These are phyloP conservation scores for Argynnis bischoffii DNA, from an alignment of 2,888 invertebrate genomes.

Conservation along the genomic window DNA sequence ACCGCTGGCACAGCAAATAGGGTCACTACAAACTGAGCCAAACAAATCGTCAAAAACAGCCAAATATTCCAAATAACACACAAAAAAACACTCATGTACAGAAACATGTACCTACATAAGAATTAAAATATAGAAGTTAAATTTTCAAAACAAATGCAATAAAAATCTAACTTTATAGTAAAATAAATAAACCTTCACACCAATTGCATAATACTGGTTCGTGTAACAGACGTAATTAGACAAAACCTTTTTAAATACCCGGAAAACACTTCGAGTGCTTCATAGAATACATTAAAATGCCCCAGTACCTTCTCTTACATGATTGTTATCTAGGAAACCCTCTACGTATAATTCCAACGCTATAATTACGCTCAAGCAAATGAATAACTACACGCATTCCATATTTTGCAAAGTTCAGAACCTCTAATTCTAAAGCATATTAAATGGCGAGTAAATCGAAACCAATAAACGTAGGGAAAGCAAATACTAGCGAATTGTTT, in stretches of 20 bases:
- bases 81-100: too few relatives aligned
- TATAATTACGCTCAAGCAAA: slow-evolving; percentile 15
- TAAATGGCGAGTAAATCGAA: too few relatives aligned
- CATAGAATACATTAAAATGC: slow-evolving; percentile 24
- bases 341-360: slow-evolving; percentile 11
- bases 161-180: too few relatives aligned
- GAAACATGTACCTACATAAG: too few relatives aligned
- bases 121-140: too few relatives aligned
- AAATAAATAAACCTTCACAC: neutral
- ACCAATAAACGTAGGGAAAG: too few relatives aligned
- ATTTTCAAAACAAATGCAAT: too few relatives aligned
- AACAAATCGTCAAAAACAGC: too few relatives aligned
- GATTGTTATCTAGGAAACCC: slow-evolving; percentile 19
- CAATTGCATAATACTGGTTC: slow-evolving; percentile 9
- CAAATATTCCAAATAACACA: too few relatives aligned
- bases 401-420: slow-evolving; percentile 16
- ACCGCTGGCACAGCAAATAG: too few relatives aligned
- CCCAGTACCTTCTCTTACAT: slow-evolving; percentile 13
- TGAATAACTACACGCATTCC: neutral
- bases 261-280: slow-evolving; percentile 11
- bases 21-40: too few relatives aligned
- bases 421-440: neutral
- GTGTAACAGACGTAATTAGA: slow-evolving; percentile 13
- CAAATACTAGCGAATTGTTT: too few relatives aligned
- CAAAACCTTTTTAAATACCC: slow-evolving; percentile 22